Conservation (phyloP, 1,140 invertebrate genomes). For the Aplysia californica region DNA sequence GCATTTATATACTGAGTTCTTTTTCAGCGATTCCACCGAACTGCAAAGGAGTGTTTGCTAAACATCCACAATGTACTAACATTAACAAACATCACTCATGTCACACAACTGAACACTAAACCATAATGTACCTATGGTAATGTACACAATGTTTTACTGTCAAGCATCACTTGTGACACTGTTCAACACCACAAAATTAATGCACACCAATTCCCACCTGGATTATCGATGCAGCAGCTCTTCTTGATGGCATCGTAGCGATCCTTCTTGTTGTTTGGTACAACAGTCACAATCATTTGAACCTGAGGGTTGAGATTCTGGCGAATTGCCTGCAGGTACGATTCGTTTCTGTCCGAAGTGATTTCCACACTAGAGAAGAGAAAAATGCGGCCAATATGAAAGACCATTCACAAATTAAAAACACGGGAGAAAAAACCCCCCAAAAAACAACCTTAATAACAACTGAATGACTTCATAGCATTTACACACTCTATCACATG, state of each 20-base stretch:
- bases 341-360: constrained; percentile 51
- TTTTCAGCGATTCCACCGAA: too few species aligned
- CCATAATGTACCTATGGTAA: too few species aligned
- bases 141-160: too few species aligned
- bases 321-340: constrained; percentile 46
- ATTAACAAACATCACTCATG: too few species aligned
- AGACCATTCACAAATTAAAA: background rate
- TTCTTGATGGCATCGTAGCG: constrained; percentile 90
- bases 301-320: constrained; percentile 38
- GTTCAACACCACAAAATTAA: too few species aligned
- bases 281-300: constrained; percentile 58
- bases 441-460: background rate
- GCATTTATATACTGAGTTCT: too few species aligned
- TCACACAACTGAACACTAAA: too few species aligned
- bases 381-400: background rate
- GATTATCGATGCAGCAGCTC: constrained; percentile 84
- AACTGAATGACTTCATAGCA: background rate
- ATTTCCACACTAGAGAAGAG: constrained; percentile 44
- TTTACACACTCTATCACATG: background rate
- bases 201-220: too few species aligned
- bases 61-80: too few species aligned
- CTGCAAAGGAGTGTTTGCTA: too few species aligned
- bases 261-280: constrained; percentile 75
- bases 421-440: too few species aligned
- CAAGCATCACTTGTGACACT: too few species aligned